A percentile compares a stretch with the other conserved stretches of the same genome.
Evolutionary conservation across 2,797 vertebrate genomes (phyloP).

Genomic region (Nannoperca obscura): DNA sequence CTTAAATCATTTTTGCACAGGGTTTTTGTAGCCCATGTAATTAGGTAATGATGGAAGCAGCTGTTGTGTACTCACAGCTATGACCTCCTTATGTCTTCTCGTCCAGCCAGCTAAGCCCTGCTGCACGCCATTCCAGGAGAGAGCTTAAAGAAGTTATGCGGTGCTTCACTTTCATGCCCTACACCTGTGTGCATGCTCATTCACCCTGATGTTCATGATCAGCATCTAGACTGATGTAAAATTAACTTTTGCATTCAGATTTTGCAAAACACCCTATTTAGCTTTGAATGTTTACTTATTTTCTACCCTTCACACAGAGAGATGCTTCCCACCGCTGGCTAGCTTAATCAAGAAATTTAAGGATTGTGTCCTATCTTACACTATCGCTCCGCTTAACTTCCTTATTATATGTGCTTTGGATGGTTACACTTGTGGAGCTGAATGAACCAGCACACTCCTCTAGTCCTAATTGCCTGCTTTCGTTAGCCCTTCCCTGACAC

Average conservation of each 20-base stretch:
- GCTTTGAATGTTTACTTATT: neutral
- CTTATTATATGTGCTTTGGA: constrained; percentile 73
- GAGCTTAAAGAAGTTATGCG: neutral
- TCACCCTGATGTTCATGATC: neutral
- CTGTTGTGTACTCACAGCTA: neutral
- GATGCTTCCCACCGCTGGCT: neutral
- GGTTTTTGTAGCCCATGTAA: constrained; percentile 18
- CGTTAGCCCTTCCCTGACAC: constrained; percentile 69
- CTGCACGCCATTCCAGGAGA: neutral
- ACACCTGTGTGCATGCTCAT: constrained; percentile 1
- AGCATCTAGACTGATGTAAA: neutral
- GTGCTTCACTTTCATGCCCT: neutral
- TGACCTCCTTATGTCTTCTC: neutral
- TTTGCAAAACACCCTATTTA: neutral
- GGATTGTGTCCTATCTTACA: constrained; percentile 32
- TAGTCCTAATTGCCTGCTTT: constrained; percentile 83
- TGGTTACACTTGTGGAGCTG: constrained; percentile 76
- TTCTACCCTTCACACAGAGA: neutral
- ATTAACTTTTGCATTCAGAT: neutral
- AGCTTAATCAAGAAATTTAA: neutral
- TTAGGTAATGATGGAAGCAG: constrained; percentile 14
- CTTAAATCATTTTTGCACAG: constrained; percentile 15
- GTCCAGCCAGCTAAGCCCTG: neutral
- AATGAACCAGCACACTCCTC: constrained; percentile 78
- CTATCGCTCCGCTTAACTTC: constrained; percentile 52